phyloP scores from a whole-genome alignment of 2,888 invertebrate species.

The Yponomeuta malinellus region DNA sequence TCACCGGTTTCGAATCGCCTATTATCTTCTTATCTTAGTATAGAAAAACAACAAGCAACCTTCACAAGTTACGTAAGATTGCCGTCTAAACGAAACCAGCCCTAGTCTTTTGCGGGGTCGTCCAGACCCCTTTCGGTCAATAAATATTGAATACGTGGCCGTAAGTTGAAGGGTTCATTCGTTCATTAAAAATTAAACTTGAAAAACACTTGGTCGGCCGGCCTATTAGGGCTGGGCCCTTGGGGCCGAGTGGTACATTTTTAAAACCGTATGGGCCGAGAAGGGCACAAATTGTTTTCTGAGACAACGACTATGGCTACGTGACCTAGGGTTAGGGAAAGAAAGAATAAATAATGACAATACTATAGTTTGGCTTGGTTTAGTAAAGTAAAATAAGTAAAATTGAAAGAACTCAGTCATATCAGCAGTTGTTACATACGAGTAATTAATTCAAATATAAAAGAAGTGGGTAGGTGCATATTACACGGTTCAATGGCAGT shows the following conservation, averaged over 20 bases:
- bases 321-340: neutral
- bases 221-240: slow-evolving; percentile 48
- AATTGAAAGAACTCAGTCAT: too few species aligned
- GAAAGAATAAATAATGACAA: too few species aligned
- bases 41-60: too few species aligned
- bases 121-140: slow-evolving; percentile 11
- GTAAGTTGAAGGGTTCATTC: slow-evolving; percentile 56
- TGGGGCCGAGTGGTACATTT: slow-evolving; percentile 43
- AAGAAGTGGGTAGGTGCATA: too few species aligned
- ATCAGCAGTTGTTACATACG: too few species aligned
- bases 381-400: too few species aligned
- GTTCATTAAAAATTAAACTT: slow-evolving; percentile 63
- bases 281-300: slow-evolving; percentile 8
- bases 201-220: slow-evolving; percentile 54
- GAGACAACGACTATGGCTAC: slow-evolving; percentile 2
- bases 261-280: slow-evolving; percentile 34
- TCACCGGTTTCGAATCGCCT: too few species aligned
- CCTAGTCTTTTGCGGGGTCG: neutral
- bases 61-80: too few species aligned
- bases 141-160: slow-evolving; percentile 23
- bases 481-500: too few species aligned
- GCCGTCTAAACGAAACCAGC: neutral
- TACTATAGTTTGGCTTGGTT: too few species aligned
- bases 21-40: too few species aligned
- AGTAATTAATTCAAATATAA: too few species aligned